A percentile compares a stretch with the other conserved stretches of the same genome.
Conservation (phyloP, 1,140 invertebrate genomes). For the Diuraphis noxia region DNA sequence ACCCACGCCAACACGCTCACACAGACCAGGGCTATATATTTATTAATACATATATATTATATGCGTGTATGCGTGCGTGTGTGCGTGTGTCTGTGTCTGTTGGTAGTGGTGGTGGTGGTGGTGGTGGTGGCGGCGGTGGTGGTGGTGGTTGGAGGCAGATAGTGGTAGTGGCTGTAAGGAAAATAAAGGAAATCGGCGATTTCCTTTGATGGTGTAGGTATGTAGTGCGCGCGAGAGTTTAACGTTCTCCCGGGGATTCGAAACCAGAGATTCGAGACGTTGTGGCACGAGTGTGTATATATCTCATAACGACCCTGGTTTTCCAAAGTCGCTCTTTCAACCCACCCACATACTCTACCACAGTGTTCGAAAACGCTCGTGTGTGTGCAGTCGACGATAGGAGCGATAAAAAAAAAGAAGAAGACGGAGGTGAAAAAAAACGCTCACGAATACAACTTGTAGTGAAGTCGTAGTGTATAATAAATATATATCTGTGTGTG, state of each 20-base stretch:
- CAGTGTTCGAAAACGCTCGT: not conserved
- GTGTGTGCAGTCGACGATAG: not conserved
- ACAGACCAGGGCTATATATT: not conserved
- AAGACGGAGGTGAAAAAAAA: not conserved
- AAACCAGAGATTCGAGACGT: constrained; percentile 28
- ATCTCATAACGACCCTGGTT: constrained; percentile 19
- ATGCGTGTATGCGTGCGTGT: not conserved
- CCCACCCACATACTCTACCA: not conserved
- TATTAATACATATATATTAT: not conserved
- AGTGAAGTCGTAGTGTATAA: not conserved
- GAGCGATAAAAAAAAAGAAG: not conserved
- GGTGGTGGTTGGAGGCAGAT: not conserved
- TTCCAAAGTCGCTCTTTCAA: not conserved
- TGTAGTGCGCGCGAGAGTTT: constrained; percentile 13
- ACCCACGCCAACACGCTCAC: no score
- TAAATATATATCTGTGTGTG: no score
- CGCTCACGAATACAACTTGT: not conserved
- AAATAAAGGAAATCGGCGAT: constrained; percentile 32
- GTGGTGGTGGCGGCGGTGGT: not conserved
- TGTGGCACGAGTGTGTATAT: not conserved
- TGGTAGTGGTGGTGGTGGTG: not conserved
- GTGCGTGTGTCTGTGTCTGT: no score
- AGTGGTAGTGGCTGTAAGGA: not conserved
- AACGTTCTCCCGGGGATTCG: constrained; percentile 46
- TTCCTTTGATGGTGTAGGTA: constrained; percentile 30